Base-by-base conservation (phyloP, 2,888 invertebrate genomes). In the Miltochrista miniata region DNA sequence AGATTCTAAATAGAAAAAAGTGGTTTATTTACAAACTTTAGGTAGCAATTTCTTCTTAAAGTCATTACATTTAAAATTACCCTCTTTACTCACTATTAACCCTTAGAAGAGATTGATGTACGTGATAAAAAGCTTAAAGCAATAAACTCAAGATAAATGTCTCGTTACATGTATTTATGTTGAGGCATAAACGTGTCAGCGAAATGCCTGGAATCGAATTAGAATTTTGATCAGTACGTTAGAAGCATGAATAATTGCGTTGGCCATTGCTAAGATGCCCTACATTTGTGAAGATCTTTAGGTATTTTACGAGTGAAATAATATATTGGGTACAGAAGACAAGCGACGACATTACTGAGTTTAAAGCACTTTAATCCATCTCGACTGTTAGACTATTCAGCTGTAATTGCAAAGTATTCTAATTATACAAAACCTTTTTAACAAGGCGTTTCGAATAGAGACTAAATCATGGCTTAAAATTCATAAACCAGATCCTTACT, bases 131-230 rank as follows among this genome's bases (percentile, higher is more conserved):
- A 34, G 14, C 12, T 48, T 41, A 35, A 47, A 30, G 38, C 36
- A 29, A 47, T 47, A 43, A 31, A 29, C 12, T 34, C 18, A 12
- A 1, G 36, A 45, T 52, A 57, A 58, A 54, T 48, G 44, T 46
- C 53, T 49, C 49, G 49, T 58, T 60, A 45, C 12, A 14, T 33
- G 33, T 58, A 53, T 62, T 49, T 58, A 60, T 50, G 49, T 47
- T 36, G 59, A 46, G 34, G 49, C 34, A n/a, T 14, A 42, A 41
- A 34, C 30, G 41, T 12, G 30, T 37, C 13, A 35, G 48, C 18
- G 10, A n/a, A 41, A 36, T 37, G 37, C 31, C 36, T 18, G 11
- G 36, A 41, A 42, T 42, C 31, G 36, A 48, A 48, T 48, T 48
- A 48, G 41, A 48, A 48, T 48, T 48, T 31, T 42, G 48, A 48